Percentiles rank a stretch among this genome's conserved stretches.
Evolutionary conservation across 2,113 vertebrate species (phyloP).

Genomic region (Pomatorhinus ruficollis): DNA sequence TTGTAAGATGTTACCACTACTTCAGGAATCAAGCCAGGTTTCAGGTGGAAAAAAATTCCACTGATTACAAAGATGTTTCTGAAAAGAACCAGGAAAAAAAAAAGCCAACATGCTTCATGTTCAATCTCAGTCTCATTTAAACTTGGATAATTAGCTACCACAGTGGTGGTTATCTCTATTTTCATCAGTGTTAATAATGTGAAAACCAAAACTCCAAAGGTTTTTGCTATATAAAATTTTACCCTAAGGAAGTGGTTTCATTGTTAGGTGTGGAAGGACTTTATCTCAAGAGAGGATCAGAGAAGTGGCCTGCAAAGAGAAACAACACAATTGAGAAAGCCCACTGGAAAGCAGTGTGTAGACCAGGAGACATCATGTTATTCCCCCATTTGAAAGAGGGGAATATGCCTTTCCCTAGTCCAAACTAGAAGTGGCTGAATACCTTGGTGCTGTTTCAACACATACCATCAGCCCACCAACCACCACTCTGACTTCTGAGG

Average conservation of each 20-base stretch:
- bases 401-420: neutral
- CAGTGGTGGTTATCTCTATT: neutral
- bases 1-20: neutral
- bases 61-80: neutral
- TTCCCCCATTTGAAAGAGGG: neutral
- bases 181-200: neutral
- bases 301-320: neutral
- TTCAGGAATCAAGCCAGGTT: neutral
- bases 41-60: neutral
- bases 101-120: fast-evolving
- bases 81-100: neutral
- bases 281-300: neutral
- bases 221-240: neutral
- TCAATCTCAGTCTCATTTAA: neutral
- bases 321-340: neutral
- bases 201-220: neutral
- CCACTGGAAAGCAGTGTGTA: neutral
- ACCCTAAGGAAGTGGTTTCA: neutral
- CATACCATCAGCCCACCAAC: conserved; percentile 74
- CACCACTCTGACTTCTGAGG: conserved; percentile 75
- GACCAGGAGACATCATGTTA: neutral
- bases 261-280: neutral
- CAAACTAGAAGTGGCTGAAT: neutral
- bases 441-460: conserved; percentile 73
- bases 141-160: neutral